Evolutionary conservation across 2,113 vertebrate species (phyloP).

Genomic region (Crotophaga sulcirostris): DNA sequence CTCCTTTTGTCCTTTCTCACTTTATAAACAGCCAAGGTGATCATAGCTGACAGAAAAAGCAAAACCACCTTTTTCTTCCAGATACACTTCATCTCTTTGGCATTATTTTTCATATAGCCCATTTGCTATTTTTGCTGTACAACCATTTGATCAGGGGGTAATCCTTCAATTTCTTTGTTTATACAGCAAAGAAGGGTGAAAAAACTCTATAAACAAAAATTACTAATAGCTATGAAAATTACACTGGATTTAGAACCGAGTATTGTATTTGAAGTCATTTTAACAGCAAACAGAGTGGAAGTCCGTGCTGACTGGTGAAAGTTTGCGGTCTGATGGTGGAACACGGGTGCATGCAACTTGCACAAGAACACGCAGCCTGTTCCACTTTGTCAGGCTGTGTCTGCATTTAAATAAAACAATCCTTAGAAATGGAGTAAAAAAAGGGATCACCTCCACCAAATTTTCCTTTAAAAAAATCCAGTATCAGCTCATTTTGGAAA

Average conservation of each 20-base stretch:
- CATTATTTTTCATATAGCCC: neutral
- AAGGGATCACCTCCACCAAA: neutral
- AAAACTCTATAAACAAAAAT: neutral
- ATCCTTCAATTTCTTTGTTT: neutral
- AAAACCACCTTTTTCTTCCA: neutral
- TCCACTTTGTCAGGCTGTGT: neutral
- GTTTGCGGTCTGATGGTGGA: neutral
- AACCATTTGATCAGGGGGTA: neutral
- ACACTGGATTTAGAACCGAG: neutral
- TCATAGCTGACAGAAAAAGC: neutral
- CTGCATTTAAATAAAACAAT: neutral
- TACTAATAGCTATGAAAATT: neutral
- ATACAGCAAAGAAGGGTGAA: neutral
- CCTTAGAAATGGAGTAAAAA: neutral
- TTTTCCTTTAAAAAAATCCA: neutral
- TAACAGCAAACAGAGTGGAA: neutral
- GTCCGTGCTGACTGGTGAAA: neutral
- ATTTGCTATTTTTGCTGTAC: neutral
- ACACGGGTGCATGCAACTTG: neutral
- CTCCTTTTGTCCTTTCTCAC: neutral
- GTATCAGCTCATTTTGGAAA: neutral
- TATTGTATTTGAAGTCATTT: neutral
- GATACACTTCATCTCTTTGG: neutral
- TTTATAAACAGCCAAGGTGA: neutral
- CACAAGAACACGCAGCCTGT: neutral